These are phyloP conservation scores for Carcinoscorpius rotundicauda DNA, from an alignment of 1,140 invertebrate species.

Conservation along the genomic window DNA sequence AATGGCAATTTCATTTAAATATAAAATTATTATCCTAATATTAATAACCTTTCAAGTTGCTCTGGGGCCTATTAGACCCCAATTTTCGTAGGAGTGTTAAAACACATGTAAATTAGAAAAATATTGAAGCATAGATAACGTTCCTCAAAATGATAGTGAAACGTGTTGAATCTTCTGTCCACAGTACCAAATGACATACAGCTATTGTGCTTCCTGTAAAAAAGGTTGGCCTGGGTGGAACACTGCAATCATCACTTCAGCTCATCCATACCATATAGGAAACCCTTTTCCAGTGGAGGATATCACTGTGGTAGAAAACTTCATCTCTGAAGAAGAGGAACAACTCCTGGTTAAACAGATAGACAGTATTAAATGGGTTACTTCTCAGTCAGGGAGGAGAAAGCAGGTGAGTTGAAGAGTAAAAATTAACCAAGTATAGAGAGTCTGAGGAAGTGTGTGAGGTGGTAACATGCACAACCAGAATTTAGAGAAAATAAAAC, in stretches of 20 bases:
- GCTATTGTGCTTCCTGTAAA: slow-evolving; percentile 1
- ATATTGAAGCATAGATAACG: slow-evolving; percentile 2
- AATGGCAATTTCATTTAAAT: no score
- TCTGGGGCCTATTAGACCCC: no score
- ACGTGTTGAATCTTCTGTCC: neutral
- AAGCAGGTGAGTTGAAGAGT: slow-evolving; percentile 51
- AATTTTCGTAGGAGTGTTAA: no score
- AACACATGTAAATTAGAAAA: no score
- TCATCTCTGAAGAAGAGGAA: slow-evolving; percentile 61
- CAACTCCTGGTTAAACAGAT: slow-evolving; percentile 49
- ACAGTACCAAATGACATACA: neutral
- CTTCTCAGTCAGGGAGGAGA: slow-evolving; percentile 86
- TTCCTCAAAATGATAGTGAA: slow-evolving; percentile 3
- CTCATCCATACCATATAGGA: neutral
- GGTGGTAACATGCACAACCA: no score
- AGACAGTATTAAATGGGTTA: slow-evolving; percentile 71
- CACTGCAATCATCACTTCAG: neutral
- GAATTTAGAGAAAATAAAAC: no score
- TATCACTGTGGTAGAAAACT: slow-evolving; percentile 44
- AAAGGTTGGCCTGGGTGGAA: slow-evolving; percentile 1
- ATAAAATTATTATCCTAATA: no score
- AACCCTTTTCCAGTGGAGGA: slow-evolving; percentile 31
- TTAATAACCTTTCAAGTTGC: no score
- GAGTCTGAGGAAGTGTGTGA: no score
- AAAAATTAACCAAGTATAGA: no score